Conservation (phyloP, 92 coral and sea anemone species). For the Heteractis magnifica region DNA sequence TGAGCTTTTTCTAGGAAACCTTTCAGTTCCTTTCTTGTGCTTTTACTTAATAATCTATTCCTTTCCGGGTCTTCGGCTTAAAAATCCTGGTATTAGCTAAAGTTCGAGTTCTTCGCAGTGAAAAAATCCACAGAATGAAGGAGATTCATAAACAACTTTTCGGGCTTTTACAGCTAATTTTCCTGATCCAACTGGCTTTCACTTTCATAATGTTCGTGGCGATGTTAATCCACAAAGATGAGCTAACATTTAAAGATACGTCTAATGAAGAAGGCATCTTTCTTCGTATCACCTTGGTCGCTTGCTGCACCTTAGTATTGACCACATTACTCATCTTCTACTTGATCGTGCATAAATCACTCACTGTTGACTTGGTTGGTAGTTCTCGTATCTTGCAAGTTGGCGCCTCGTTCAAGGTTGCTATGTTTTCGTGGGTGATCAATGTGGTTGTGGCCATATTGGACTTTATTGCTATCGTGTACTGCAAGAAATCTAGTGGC, state of each 20-base stretch:
- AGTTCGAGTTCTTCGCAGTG: too few species aligned
- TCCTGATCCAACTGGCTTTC: background rate
- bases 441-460: constrained; percentile 30
- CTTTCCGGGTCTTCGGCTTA: background rate
- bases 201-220: constrained; percentile 2
- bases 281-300: constrained; percentile 8
- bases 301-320: constrained; percentile 7
- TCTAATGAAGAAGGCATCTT: background rate
- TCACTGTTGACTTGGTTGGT: constrained; percentile 37
- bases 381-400: constrained; percentile 24
- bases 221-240: constrained; percentile 12
- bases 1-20: too few species aligned
- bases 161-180: background rate
- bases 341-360: constrained; percentile 14
- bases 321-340: constrained; percentile 18
- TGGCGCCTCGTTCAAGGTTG: constrained; percentile 48
- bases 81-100: background rate
- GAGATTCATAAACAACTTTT: background rate
- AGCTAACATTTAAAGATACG: background rate
- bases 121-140: background rate
- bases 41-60: too few species aligned
- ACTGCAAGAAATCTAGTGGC: constrained; percentile 3
- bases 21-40: too few species aligned
- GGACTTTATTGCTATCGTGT: constrained; percentile 29
- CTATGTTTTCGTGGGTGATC: constrained; percentile 41